Evolutionary conservation across 2,797 vertebrate genomes (phyloP).

Genomic region (Atherinosoma microstoma): DNA sequence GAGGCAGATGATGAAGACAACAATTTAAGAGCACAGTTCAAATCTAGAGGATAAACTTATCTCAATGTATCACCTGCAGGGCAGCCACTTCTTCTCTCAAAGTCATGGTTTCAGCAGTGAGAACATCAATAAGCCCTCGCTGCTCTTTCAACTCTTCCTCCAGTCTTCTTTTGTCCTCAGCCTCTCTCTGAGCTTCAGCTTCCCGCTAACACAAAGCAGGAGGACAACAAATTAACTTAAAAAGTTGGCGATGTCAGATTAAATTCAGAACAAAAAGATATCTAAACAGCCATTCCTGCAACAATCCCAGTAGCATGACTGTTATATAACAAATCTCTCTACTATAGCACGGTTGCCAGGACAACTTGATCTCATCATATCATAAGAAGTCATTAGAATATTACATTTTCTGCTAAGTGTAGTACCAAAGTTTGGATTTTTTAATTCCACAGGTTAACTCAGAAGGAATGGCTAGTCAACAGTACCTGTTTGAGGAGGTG

Average conservation of each 20-base stretch:
- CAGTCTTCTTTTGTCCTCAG: constrained; percentile 77
- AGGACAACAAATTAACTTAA: background rate
- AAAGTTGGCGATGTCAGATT: background rate
- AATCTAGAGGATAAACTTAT: background rate
- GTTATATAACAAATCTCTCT: background rate
- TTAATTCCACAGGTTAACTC: background rate
- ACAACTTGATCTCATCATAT: background rate
- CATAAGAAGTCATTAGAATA: background rate
- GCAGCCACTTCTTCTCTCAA: constrained; percentile 85
- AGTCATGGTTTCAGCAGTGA: constrained; percentile 90
- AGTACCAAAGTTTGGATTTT: background rate
- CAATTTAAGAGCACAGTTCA: background rate
- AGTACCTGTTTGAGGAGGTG: constrained; percentile 88
- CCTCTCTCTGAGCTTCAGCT: constrained; percentile 79
- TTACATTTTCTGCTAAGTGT: background rate
- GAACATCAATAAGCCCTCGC: constrained; percentile 88
- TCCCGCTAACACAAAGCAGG: constrained; percentile 79
- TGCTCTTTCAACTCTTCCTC: constrained; percentile 86
- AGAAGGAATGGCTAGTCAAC: background rate
- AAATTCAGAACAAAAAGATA: background rate
- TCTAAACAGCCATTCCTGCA: background rate
- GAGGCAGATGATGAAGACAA: background rate
- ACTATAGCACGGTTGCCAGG: too few relatives aligned
- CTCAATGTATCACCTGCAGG: constrained; percentile 80
- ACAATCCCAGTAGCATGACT: too few relatives aligned